Percentiles rank a stretch among this genome's conserved stretches.
phyloP scores from a whole-genome alignment of 2,797 vertebrate species.

The Muraenolepis orangiensis region DNA sequence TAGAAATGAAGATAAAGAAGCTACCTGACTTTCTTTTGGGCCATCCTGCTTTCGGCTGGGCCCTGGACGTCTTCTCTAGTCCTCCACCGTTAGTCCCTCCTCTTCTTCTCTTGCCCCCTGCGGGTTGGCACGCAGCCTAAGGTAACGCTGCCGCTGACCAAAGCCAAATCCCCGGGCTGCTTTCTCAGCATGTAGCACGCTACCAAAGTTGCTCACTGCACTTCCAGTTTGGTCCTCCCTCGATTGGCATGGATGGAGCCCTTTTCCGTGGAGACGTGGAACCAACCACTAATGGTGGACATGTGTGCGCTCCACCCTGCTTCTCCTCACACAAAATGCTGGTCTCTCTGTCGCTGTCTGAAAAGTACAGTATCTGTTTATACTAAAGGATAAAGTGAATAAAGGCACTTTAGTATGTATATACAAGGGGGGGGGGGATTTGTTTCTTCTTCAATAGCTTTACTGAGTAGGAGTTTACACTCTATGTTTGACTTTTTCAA shows the following conservation, averaged over 20 bases:
- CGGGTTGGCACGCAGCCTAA: constrained; percentile 30
- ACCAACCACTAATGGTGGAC: not conserved
- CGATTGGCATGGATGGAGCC: not conserved
- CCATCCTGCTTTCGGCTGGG: constrained; percentile 63
- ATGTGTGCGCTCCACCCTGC: not conserved
- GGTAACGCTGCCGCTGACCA: constrained; percentile 23
- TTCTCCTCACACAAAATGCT: not conserved
- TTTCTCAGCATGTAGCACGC: not conserved
- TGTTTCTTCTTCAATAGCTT: not conserved
- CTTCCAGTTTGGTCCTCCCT: not conserved
- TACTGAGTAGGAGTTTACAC: not conserved
- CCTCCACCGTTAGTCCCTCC: constrained; percentile 14
- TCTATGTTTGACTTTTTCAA: not conserved
- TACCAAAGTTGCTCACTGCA: not conserved
- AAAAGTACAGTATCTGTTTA: not conserved
- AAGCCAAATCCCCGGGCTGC: constrained; percentile 7
- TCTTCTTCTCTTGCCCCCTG: constrained; percentile 9
- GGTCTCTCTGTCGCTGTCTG: not conserved
- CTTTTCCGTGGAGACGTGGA: not conserved
- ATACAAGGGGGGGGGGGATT: not conserved
- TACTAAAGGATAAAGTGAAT: not conserved
- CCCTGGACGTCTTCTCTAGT: constrained; percentile 39
- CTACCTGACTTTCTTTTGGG: constrained; percentile 74
- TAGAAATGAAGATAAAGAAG: not conserved
- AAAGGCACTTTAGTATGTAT: not conserved